Conservation (phyloP, 2,888 invertebrate genomes). For the Apamea epomidion region DNA sequence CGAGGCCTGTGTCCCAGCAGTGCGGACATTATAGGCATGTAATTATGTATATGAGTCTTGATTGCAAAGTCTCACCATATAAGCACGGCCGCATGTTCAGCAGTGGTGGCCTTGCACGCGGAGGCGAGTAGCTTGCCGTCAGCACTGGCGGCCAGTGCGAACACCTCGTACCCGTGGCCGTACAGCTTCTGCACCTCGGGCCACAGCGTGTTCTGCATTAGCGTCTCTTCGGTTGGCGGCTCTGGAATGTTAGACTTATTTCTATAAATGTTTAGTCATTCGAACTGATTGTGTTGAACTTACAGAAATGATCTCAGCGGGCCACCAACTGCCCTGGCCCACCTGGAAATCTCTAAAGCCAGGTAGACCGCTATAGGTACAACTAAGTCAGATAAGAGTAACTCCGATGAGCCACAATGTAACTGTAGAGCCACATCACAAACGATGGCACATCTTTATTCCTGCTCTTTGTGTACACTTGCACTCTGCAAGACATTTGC, state of each 20-base stretch:
- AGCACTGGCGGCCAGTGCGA: conserved; percentile 93
- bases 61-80: conserved; percentile 92
- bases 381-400: neutral
- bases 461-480: neutral
- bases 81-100: conserved; percentile 96
- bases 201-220: conserved; percentile 98
- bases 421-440: neutral
- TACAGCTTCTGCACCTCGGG: conserved; percentile 98
- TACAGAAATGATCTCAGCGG: neutral
- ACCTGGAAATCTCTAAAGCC: neutral
- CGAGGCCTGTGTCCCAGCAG: too few species aligned
- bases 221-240: conserved; percentile 97
- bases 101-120: conserved; percentile 94
- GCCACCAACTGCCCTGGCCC: neutral
- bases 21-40: too few species aligned
- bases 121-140: conserved; percentile 95
- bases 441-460: neutral
- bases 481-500: neutral
- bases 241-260: conserved; percentile 82
- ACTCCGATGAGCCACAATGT: neutral
- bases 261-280: neutral
- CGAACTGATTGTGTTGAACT: neutral
- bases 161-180: conserved; percentile 99
- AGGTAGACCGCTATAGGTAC: neutral
- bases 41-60: neutral